A percentile compares a stretch with the other conserved stretches of the same genome.
Conservation (phyloP, 2,797 vertebrate species). For the Ambastaia sidthimunki region DNA sequence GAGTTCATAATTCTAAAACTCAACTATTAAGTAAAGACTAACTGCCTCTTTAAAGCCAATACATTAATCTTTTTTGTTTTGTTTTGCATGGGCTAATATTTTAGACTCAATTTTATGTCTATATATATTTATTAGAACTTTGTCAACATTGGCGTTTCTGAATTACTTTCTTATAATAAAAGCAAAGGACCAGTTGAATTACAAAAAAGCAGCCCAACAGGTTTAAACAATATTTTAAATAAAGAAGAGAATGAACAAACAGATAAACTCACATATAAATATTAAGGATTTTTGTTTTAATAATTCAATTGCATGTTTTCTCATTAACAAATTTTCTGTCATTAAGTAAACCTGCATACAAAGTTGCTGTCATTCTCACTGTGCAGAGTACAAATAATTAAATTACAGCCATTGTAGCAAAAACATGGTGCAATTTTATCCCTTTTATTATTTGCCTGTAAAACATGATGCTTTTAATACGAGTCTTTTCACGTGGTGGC, state of each 20-base stretch:
- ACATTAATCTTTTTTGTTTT: neutral
- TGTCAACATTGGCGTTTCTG: too few relatives aligned
- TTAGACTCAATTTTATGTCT: too few relatives aligned
- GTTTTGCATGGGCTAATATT: too few relatives aligned
- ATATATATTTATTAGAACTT: too few relatives aligned
- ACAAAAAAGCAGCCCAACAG: neutral
- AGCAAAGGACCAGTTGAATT: neutral
- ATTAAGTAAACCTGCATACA: neutral
- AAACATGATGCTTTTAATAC: neutral
- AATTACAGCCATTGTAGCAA: neutral
- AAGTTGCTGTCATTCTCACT: too few relatives aligned
- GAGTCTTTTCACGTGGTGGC: neutral
- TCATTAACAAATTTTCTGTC: neutral
- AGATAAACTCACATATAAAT: neutral
- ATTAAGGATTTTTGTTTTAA: neutral
- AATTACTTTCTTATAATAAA: too few relatives aligned
- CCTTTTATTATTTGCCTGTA: neutral
- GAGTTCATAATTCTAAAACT: neutral
- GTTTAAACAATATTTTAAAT: neutral
- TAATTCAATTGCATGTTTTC: too few relatives aligned
- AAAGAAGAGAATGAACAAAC: neutral
- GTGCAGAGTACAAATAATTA: neutral
- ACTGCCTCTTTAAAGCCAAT: neutral
- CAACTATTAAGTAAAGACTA: slow-evolving; percentile 21
- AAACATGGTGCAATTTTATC: neutral